These are phyloP conservation scores for Capitulum mitella DNA, from an alignment of 2,888 invertebrate genomes.

Conservation along the genomic window DNA sequence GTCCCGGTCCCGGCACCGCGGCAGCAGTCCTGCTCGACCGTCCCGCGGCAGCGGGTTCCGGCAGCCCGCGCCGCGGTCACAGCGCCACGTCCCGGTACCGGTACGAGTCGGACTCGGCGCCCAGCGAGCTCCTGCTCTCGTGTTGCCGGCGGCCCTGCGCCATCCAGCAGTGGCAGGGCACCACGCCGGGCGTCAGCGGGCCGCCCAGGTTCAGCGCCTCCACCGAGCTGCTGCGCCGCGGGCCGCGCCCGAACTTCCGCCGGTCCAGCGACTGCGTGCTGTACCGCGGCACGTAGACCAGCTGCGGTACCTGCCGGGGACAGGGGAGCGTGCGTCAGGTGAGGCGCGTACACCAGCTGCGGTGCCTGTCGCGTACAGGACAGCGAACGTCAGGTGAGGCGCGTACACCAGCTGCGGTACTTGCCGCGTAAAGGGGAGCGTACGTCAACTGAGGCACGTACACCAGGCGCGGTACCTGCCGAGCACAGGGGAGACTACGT, in stretches of 20 bases:
- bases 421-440: neutral
- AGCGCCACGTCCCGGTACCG: conserved; percentile 32
- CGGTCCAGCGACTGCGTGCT: conserved; percentile 15
- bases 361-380: neutral
- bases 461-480: neutral
- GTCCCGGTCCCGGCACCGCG: neutral
- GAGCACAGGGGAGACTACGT: neutral
- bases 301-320: neutral
- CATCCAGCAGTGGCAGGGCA: conserved; percentile 10
- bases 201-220: conserved; percentile 28
- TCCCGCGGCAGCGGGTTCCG: neutral
- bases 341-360: neutral
- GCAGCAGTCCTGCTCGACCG: too few species aligned
- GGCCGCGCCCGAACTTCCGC: conserved; percentile 10
- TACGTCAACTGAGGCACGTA: neutral
- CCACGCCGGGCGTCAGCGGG: neutral
- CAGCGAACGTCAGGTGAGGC: neutral
- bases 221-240: conserved; percentile 8
- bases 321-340: neutral
- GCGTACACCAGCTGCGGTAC: neutral
- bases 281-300: conserved; percentile 12
- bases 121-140: conserved; percentile 32
- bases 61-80: neutral
- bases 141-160: neutral
- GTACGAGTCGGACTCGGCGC: conserved; percentile 32